A percentile compares a stretch with the other conserved stretches of the same genome.
phyloP scores from a whole-genome alignment of 2,113 vertebrate genomes.

The Hydropotes inermis region DNA sequence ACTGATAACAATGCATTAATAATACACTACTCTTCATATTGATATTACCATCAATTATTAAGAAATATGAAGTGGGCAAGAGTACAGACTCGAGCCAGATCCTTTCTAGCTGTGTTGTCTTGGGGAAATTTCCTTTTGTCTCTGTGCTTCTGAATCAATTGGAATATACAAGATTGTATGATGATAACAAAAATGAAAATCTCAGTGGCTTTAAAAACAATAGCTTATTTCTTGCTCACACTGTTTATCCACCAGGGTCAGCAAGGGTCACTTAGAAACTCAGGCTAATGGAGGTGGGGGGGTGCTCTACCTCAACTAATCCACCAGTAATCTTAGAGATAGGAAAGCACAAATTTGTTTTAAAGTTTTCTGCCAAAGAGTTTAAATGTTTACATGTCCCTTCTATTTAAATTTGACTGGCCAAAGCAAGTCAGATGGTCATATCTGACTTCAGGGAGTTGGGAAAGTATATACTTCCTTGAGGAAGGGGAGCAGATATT shows the following conservation, averaged over 20 bases:
- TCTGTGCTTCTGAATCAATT: neutral
- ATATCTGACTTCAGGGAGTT: neutral
- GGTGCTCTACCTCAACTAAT: neutral
- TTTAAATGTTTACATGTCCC: neutral
- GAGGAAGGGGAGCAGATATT: neutral
- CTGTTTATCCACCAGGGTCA: neutral
- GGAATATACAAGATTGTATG: neutral
- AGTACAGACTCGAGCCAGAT: neutral
- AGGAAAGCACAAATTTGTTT: neutral
- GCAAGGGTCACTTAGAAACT: neutral
- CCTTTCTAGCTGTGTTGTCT: neutral
- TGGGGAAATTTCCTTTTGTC: neutral
- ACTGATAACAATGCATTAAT: neutral
- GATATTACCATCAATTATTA: neutral
- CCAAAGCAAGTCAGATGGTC: neutral
- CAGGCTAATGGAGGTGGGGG: neutral
- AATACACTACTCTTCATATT: neutral
- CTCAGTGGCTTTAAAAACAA: neutral
- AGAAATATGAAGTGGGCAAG: neutral
- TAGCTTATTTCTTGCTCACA: neutral
- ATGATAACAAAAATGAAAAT: neutral
- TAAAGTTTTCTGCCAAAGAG: neutral
- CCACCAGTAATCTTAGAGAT: neutral
- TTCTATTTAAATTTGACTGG: neutral
- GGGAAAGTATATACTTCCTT: neutral